These are phyloP conservation scores for Lethenteron reissneri DNA, from an alignment of 2,113 vertebrate species.

Conservation along the genomic window DNA sequence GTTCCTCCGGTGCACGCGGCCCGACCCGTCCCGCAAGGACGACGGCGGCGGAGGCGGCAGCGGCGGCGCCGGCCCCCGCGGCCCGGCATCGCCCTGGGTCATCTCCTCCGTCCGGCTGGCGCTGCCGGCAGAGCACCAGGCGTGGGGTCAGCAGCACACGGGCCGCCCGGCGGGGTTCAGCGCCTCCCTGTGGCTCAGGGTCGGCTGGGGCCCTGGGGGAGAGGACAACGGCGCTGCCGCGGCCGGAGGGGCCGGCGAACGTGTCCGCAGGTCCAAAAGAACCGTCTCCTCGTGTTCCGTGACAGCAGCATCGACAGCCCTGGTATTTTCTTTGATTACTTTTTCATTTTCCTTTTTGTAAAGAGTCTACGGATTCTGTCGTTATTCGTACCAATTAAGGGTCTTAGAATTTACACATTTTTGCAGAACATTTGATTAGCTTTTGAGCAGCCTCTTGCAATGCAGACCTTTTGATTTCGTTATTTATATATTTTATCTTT, in stretches of 20 bases:
- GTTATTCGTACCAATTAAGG: too few species aligned
- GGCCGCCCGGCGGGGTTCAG: constrained; percentile 87
- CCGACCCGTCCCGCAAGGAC: constrained; percentile 23
- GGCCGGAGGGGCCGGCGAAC: constrained; percentile 28
- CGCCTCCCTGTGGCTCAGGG: constrained; percentile 52
- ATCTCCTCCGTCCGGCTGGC: constrained; percentile 61
- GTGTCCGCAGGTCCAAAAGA: constrained; percentile 13
- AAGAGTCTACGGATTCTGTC: not conserved
- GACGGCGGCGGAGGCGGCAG: constrained; percentile 21
- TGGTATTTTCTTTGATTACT: constrained; percentile 19
- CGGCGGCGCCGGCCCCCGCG: constrained; percentile 23
- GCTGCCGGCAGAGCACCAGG: constrained; percentile 59
- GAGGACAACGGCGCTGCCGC: constrained; percentile 12
- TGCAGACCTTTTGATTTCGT: not conserved
- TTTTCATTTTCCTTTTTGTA: not conserved
- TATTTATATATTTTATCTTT: not conserved
- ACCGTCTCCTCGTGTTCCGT: constrained; percentile 14
- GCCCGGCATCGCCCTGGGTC: constrained; percentile 62
- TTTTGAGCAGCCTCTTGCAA: too few species aligned
- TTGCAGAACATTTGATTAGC: too few species aligned
- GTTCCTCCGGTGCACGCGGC: not conserved
- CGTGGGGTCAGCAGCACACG: constrained; percentile 84
- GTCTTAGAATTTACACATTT: too few species aligned
- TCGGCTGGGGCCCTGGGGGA: constrained; percentile 20
- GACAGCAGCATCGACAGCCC: constrained; percentile 24